Evolutionary conservation across 2,797 vertebrate genomes (phyloP).

Genomic region (Phaenicophaeus curvirostris): DNA sequence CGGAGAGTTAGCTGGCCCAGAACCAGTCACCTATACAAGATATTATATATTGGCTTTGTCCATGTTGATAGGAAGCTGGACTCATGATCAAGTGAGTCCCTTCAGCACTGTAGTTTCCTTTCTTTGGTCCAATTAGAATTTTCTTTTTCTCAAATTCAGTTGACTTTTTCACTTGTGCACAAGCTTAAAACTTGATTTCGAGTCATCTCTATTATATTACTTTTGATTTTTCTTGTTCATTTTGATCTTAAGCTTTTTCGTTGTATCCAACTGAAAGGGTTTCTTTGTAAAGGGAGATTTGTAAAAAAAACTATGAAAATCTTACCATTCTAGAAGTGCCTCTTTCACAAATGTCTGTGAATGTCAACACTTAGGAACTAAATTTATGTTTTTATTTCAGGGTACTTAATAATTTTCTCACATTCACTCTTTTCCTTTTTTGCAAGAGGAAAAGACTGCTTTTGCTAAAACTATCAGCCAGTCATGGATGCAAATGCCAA

Average conservation of each 20-base stretch:
- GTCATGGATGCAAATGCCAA: not conserved
- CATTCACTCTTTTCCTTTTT: not conserved
- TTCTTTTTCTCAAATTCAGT: not conserved
- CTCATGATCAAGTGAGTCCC: not conserved
- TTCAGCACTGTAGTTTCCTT: not conserved
- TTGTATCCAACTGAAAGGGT: not conserved
- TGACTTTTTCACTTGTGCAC: not conserved
- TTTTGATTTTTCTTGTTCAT: not conserved
- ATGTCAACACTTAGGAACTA: not conserved
- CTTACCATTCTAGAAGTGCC: not conserved
- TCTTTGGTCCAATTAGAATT: not conserved
- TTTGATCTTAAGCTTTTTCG: not conserved
- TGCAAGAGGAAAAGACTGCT: not conserved
- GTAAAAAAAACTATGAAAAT: not conserved
- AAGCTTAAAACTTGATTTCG: not conserved
- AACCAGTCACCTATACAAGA: rapidly evolving
- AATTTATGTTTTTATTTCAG: not conserved
- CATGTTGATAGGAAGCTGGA: not conserved
- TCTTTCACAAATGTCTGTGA: not conserved
- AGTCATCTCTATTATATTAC: not conserved
- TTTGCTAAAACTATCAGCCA: not conserved
- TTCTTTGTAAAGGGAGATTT: not conserved
- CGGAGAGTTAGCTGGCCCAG: not conserved
- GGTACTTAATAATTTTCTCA: not conserved
- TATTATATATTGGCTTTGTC: not conserved